These are phyloP conservation scores for Chironomus tentans DNA, from an alignment of 2,888 invertebrate genomes.

Conservation along the genomic window DNA sequence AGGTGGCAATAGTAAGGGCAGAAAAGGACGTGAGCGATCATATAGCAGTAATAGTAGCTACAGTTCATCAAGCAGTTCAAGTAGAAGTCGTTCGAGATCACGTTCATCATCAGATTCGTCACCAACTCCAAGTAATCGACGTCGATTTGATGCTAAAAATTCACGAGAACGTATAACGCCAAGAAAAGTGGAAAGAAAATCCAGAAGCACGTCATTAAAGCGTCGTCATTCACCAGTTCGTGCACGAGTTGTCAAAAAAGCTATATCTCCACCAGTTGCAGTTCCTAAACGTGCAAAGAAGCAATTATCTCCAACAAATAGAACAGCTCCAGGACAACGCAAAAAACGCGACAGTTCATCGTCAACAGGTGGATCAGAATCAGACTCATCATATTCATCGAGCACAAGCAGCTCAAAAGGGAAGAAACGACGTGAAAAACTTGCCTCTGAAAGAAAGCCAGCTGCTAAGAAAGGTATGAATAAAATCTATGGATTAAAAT, in stretches of 20 bases:
- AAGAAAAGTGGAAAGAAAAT: neutral
- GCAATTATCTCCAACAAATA: neutral
- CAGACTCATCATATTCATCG: slow-evolving; percentile 40
- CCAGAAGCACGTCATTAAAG: slow-evolving; percentile 30
- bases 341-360: slow-evolving; percentile 15
- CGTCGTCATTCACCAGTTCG: slow-evolving; percentile 33
- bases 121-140: slow-evolving; percentile 28
- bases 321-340: neutral
- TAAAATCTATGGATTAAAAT: neutral
- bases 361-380: slow-evolving; percentile 38
- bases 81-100: slow-evolving; percentile 65
- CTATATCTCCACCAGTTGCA: slow-evolving; percentile 30
- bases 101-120: slow-evolving; percentile 43
- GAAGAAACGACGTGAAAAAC: slow-evolving; percentile 32
- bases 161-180: neutral
- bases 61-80: slow-evolving; percentile 47
- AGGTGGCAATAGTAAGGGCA: slow-evolving; percentile 42
- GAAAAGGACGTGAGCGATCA: slow-evolving; percentile 37
- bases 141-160: neutral
- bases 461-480: slow-evolving; percentile 32
- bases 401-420: slow-evolving; percentile 38
- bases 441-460: slow-evolving; percentile 34
- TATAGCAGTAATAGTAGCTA: slow-evolving; percentile 32
- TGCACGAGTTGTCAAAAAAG: neutral
- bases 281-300: slow-evolving; percentile 35